Conservation (phyloP, 2,888 invertebrate species). For the Eumacrocentrus americanus region DNA sequence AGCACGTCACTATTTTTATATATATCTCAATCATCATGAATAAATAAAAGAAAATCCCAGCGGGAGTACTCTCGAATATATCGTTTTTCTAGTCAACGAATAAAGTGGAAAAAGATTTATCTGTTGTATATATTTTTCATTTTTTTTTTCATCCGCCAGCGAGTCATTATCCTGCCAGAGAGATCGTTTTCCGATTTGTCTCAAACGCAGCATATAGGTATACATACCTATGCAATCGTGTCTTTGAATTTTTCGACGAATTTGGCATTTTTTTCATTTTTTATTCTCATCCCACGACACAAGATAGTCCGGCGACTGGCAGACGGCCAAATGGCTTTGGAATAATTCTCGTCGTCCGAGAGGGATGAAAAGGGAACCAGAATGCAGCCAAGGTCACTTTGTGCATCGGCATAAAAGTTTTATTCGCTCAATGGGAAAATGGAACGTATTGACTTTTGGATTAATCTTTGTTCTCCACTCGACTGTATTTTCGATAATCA, state of each 20-base stretch:
- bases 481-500: neutral
- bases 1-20: too few species aligned
- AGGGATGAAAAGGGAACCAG: constrained; percentile 13
- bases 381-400: constrained; percentile 1
- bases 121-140: neutral
- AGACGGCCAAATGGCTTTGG: constrained; percentile 24
- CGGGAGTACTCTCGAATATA: neutral
- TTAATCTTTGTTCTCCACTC: too few species aligned
- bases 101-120: neutral
- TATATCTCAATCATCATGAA: neutral
- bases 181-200: too few species aligned
- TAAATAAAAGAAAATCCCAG: neutral
- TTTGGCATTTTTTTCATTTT: constrained; percentile 17
- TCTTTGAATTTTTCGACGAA: constrained; percentile 19
- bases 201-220: neutral
- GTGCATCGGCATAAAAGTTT: constrained; percentile 15
- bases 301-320: constrained; percentile 15
- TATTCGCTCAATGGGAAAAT: neutral
- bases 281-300: neutral
- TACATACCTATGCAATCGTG: constrained; percentile 6
- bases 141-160: too few species aligned
- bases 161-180: neutral
- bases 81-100: neutral
- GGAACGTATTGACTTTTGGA: too few species aligned
- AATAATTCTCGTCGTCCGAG: constrained; percentile 19